A percentile compares a stretch with the other conserved stretches of the same genome.
phyloP scores from a whole-genome alignment of 2,888 invertebrate genomes.

The Urechis unicinctus region DNA sequence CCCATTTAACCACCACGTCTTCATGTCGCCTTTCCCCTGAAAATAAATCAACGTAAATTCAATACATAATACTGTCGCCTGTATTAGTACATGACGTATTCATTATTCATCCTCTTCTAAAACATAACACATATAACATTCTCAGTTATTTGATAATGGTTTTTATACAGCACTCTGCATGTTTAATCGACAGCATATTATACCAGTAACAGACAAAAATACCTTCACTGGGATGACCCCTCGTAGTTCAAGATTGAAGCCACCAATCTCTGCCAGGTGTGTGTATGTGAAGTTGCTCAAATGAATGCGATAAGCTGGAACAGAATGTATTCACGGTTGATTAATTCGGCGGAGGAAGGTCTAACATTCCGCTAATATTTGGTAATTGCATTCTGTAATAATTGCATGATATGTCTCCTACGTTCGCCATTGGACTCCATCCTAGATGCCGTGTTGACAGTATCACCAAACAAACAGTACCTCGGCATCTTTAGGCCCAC shows the following conservation, averaged over 20 bases:
- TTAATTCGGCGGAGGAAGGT: not conserved
- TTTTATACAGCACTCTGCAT: no score
- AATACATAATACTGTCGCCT: not conserved
- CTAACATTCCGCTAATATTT: not conserved
- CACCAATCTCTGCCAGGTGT: constrained; percentile 23
- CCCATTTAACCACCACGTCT: constrained; percentile 18
- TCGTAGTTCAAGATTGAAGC: constrained; percentile 24
- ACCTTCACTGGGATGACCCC: constrained; percentile 37
- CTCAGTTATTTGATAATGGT: no score
- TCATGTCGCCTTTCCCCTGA: constrained; percentile 22
- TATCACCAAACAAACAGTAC: constrained; percentile 17
- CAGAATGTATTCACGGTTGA: not conserved
- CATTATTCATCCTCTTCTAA: no score
- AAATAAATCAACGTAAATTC: not conserved
- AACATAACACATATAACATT: no score
- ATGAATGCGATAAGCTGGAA: constrained; percentile 34
- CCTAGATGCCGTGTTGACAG: constrained; percentile 15
- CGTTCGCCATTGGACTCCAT: constrained; percentile 17
- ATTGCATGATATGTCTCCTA: no score
- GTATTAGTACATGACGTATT: no score
- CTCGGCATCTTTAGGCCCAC: constrained; percentile 17
- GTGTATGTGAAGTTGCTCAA: constrained; percentile 30
- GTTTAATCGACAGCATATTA: no score
- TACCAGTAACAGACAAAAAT: constrained; percentile 3
- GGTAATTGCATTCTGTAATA: not conserved